These are phyloP conservation scores for Pleuronectes platessa DNA, from an alignment of 2,113 vertebrate species.

Conservation along the genomic window DNA sequence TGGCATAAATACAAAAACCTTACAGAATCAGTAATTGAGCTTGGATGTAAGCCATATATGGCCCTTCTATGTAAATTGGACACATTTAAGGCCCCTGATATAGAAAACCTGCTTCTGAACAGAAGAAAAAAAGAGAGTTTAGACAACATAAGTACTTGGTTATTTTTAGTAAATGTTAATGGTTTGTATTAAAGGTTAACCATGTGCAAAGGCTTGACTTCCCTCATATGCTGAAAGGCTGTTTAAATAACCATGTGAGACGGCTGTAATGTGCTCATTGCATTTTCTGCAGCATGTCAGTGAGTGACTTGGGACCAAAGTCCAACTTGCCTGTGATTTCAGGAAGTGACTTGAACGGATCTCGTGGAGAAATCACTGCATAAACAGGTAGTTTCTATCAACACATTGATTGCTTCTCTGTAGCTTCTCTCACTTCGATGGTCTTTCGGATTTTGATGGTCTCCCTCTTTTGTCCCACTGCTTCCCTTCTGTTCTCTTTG, in stretches of 20 bases:
- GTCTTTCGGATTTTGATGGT: background rate
- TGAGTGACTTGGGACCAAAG: constrained; percentile 55
- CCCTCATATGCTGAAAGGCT: background rate
- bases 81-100: background rate
- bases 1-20: no score
- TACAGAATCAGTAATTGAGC: no score
- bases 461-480: background rate
- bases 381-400: constrained; percentile 45
- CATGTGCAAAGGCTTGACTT: background rate
- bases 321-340: constrained; percentile 49
- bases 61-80: no score
- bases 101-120: background rate
- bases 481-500: background rate
- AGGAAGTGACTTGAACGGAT: constrained; percentile 54
- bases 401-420: background rate
- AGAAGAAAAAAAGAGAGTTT: background rate
- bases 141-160: background rate
- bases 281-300: constrained; percentile 34
- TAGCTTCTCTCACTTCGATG: background rate
- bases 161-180: background rate
- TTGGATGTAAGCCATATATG: no score
- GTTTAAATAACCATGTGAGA: no score
- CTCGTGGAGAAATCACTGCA: background rate
- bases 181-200: background rate
- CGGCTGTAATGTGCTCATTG: background rate